Evolutionary conservation across 2,888 invertebrate species (phyloP).

Genomic region (Acrobasis repandana): DNA sequence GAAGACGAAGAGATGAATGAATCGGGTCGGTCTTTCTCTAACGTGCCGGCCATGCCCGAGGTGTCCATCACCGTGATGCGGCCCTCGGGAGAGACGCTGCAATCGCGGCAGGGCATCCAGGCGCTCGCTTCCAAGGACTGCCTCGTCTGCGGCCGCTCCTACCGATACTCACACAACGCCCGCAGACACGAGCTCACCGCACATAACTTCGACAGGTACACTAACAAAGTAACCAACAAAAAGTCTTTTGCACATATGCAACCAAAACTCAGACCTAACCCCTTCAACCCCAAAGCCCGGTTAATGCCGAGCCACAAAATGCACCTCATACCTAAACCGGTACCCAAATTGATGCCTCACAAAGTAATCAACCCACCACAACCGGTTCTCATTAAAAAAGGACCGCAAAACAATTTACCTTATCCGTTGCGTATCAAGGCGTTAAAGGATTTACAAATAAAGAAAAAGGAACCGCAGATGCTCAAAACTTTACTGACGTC

Average conservation of each 20-base stretch:
- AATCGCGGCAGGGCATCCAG: slow-evolving; percentile 73
- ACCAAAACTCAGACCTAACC: slow-evolving; percentile 75
- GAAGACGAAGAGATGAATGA: slow-evolving; percentile 61
- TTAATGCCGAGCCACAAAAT: slow-evolving; percentile 78
- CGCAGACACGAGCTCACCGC: slow-evolving; percentile 75
- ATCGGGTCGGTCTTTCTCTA: slow-evolving; percentile 43
- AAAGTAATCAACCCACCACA: slow-evolving; percentile 61
- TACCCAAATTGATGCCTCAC: slow-evolving; percentile 59
- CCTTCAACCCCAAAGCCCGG: slow-evolving; percentile 76
- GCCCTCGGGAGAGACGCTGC: slow-evolving; percentile 69
- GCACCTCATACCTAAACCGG: slow-evolving; percentile 62
- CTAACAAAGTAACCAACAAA: slow-evolving; percentile 68
- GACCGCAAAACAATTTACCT: slow-evolving; percentile 65
- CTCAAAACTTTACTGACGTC: slow-evolving; percentile 75
- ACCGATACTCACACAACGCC: slow-evolving; percentile 79
- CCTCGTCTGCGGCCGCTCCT: slow-evolving; percentile 74
- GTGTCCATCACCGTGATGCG: slow-evolving; percentile 78
- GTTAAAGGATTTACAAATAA: slow-evolving; percentile 77
- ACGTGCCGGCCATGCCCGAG: slow-evolving; percentile 68
- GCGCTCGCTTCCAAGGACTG: slow-evolving; percentile 79
- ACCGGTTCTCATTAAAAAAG: slow-evolving; percentile 70
- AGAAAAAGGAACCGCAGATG: slow-evolving; percentile 78
- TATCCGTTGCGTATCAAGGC: slow-evolving; percentile 78
- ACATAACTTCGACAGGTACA: slow-evolving; percentile 77
- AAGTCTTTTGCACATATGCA: slow-evolving; percentile 58